Conservation (phyloP, 2,113 vertebrate genomes). For the Anser brachyrhynchus region DNA sequence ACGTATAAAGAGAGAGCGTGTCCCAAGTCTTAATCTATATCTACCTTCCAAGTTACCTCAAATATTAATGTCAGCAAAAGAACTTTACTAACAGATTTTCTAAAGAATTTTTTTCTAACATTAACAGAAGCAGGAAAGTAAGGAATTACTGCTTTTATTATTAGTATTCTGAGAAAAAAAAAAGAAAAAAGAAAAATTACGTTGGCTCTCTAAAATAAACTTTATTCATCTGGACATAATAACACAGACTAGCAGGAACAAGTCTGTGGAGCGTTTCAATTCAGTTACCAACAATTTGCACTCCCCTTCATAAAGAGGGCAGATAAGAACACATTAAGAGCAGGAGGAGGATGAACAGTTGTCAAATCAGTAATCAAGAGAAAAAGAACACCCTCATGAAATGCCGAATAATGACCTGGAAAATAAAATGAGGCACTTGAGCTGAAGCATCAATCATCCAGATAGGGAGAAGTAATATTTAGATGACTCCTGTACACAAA, state of each 20-base stretch:
- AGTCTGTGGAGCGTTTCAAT: not conserved
- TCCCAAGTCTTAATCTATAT: not conserved
- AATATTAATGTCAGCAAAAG: not conserved
- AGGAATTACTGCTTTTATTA: not conserved
- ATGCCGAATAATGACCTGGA: constrained; percentile 18
- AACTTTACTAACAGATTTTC: not conserved
- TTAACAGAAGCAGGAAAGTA: not conserved
- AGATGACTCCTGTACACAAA: constrained; percentile 30
- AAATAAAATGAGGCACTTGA: constrained; percentile 40
- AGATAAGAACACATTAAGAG: constrained; percentile 33
- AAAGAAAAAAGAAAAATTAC: not conserved
- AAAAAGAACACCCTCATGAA: constrained; percentile 27
- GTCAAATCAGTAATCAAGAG: constrained; percentile 58
- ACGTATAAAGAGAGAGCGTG: constrained; percentile 25
- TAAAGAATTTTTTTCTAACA: not conserved
- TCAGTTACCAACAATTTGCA: not conserved
- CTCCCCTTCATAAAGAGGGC: constrained; percentile 1
- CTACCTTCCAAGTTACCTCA: not conserved
- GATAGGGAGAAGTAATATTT: constrained; percentile 38
- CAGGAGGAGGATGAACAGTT: constrained; percentile 33
- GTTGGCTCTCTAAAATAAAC: not conserved
- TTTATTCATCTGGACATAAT: not conserved
- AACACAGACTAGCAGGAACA: not conserved
- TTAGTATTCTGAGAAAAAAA: not conserved
- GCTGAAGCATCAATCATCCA: constrained; percentile 45